phyloP scores from a whole-genome alignment of 2,797 vertebrate genomes.

The Neosilurus hyrtlii region DNA sequence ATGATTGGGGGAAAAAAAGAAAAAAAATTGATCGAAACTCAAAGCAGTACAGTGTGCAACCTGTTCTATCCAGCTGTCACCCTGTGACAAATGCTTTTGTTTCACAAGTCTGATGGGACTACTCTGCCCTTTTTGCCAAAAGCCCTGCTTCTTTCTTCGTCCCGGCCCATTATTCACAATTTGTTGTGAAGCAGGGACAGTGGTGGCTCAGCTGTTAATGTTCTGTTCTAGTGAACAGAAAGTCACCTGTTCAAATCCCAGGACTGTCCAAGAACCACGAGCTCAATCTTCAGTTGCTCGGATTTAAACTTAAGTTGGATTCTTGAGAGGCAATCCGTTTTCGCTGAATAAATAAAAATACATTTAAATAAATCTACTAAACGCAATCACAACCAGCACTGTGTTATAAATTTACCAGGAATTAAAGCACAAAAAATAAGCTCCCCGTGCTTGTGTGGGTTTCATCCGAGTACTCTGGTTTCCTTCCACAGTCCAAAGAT shows the following conservation, averaged over 20 bases:
- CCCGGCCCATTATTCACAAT: constrained; percentile 26
- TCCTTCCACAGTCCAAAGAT: too few relatives aligned
- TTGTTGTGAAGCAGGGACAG: constrained; percentile 1
- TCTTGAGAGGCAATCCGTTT: background rate
- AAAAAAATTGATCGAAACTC: background rate
- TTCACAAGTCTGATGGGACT: constrained; percentile 12
- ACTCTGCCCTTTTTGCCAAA: background rate
- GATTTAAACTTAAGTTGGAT: background rate
- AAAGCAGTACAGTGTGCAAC: constrained; percentile 8
- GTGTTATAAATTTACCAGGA: background rate
- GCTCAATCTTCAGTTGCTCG: background rate
- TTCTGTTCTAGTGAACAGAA: background rate
- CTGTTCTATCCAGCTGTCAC: constrained; percentile 18
- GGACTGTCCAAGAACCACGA: background rate
- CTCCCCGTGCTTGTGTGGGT: background rate
- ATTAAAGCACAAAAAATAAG: background rate
- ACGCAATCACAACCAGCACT: background rate
- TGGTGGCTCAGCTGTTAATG: constrained; percentile 24
- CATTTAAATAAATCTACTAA: background rate
- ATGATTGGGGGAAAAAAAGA: background rate
- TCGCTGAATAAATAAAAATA: too few relatives aligned
- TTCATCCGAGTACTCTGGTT: too few relatives aligned
- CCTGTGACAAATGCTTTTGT: constrained; percentile 27
- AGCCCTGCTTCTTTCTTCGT: background rate
- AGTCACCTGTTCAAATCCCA: background rate